Evolutionary conservation across 1,140 invertebrate species (phyloP).

Genomic region (Drosophila subpulchrella): DNA sequence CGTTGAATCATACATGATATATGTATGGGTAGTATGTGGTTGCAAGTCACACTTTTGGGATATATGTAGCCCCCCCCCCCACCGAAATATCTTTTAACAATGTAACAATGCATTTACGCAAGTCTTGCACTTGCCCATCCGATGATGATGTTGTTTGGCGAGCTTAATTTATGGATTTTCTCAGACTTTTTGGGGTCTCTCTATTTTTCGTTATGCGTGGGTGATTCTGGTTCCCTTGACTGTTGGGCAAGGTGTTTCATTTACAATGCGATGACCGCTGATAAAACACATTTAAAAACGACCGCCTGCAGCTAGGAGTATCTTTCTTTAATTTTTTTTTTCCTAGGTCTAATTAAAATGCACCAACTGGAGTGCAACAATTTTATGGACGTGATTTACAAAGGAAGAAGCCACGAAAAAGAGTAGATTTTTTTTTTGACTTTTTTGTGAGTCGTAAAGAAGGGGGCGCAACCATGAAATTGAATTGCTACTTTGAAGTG

Average conservation of each 20-base stretch:
- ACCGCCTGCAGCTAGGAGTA: conserved; percentile 27
- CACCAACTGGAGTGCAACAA: conserved; percentile 64
- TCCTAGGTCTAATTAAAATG: conserved; percentile 59
- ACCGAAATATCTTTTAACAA: neutral
- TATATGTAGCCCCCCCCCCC: neutral
- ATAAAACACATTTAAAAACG: conserved; percentile 45
- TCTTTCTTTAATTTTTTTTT: neutral
- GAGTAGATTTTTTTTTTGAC: conserved; percentile 20
- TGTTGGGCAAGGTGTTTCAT: conserved; percentile 48
- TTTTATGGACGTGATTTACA: conserved; percentile 71
- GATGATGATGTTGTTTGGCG: conserved; percentile 5
- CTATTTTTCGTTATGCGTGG: conserved; percentile 58
- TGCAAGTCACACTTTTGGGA: conserved; percentile 66
- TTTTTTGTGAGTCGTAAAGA: neutral
- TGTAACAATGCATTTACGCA: conserved; percentile 48
- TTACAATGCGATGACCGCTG: conserved; percentile 40
- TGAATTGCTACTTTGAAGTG: conserved; percentile 83
- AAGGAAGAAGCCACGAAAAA: conserved; percentile 2
- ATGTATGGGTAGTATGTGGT: conserved; percentile 4
- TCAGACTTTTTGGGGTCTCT: conserved; percentile 37
- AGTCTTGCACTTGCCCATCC: conserved; percentile 19
- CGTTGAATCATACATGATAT: conserved; percentile 53
- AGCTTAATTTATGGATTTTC: conserved; percentile 74
- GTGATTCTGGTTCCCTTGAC: conserved; percentile 32
- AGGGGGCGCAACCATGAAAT: conserved; percentile 70